phyloP scores from a whole-genome alignment of 2,888 invertebrate species.

The Synanthedon tipuliformis region DNA sequence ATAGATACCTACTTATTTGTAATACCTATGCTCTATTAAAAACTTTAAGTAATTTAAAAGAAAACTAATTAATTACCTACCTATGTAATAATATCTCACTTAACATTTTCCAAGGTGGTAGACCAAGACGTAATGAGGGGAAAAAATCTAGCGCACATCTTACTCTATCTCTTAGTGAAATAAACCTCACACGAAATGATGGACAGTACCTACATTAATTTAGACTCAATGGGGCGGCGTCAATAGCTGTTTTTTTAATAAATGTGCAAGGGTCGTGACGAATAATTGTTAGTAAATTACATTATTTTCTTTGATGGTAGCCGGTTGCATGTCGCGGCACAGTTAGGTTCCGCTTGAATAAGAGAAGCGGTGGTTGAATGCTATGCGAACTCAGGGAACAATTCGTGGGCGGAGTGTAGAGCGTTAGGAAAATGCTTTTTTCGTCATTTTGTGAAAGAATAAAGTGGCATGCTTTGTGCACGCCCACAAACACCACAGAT shows the following conservation, averaged over 20 bases:
- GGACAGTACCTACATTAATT: no score
- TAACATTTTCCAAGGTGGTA: no score
- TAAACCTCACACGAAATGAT: no score
- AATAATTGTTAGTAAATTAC: conserved; percentile 1
- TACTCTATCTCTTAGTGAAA: no score
- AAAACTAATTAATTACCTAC: no score
- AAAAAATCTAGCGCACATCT: no score
- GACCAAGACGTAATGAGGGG: no score
- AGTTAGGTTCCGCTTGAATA: conserved; percentile 31
- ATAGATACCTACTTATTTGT: no score
- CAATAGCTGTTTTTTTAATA: not conserved
- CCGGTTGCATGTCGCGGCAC: conserved; percentile 32
- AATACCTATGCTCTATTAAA: no score
- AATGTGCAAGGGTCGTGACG: not conserved
- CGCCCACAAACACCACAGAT: conserved; percentile 23
- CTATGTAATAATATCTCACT: no score
- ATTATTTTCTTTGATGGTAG: conserved; percentile 10
- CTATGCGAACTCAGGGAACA: conserved; percentile 8
- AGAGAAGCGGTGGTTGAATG: conserved; percentile 20
- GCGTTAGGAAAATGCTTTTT: conserved; percentile 24
- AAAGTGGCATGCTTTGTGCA: conserved; percentile 29
- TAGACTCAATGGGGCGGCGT: no score
- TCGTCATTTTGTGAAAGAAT: conserved; percentile 33
- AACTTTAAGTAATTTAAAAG: no score
- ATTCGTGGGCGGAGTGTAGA: conserved; percentile 25